Base-by-base conservation (phyloP, 2,797 vertebrate species). In the Urocyon cinereoargenteus region DNA sequence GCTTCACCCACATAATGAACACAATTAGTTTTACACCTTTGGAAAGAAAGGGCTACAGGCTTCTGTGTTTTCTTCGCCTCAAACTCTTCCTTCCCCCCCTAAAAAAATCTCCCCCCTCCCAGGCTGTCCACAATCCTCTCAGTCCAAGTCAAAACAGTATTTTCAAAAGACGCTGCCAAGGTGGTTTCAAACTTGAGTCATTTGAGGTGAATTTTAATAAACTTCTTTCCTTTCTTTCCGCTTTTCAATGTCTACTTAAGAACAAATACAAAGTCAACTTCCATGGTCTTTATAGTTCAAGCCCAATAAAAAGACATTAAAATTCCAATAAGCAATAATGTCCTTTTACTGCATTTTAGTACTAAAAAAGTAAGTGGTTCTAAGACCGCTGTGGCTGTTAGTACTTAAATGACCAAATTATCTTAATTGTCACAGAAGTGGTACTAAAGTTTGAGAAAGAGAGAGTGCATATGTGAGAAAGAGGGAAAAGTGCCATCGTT, bases 331-430 rank as follows among this genome's bases (percentile, higher is more conserved):
- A 95, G 90, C 90, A 97, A 88, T 90, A 96, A 85, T 91, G 96
- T 49, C 62, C 93, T 94, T 98, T 98, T 94, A 95, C 55, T 84
- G 84, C 45, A 86, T 96, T 98, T 98, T 96, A 97, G 90, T 40
- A 40, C 24, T 96, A 87, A 98, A 97, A 86, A 83, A 95, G 79
- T 82, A 96, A 98, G 96, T 85, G 14, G 40, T 95, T 98, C 61
- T 81, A 96, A 95, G 85, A 97, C 66, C 16, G 40, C 57, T 89
- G 70, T 91, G 96, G 28, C 82, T 97, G 95, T 96, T 98, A 96
- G 93, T 97, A 95, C 88, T 97, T 97, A 91, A 98, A 98, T 62
- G 96, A 84, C 96, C 89, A 31, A 94, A 98, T 98, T 98, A 98
- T 96, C 97, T 97, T 97, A 84, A 94, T 75, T 98, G 49, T 90